Evolutionary conservation across 23 tunicate genomes (phyloP).

Genomic region (Ascidia mentula): DNA sequence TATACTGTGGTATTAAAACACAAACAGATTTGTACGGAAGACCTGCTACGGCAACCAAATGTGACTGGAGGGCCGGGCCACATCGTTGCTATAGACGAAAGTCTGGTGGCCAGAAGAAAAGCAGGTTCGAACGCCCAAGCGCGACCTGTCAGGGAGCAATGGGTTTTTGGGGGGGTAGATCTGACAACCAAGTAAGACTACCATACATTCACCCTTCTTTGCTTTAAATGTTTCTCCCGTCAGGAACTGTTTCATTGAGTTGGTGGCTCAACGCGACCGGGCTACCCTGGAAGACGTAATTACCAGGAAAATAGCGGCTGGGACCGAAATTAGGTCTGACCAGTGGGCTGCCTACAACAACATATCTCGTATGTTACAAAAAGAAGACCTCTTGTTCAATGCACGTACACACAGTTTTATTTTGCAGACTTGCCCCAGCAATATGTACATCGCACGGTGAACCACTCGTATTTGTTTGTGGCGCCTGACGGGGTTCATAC

Average conservation of each 20-base stretch:
- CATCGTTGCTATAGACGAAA: constrained; percentile 17
- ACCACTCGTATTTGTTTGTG: constrained; percentile 9
- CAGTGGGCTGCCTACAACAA: constrained; percentile 20
- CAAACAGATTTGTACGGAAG: too few species aligned
- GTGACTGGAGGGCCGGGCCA: constrained; percentile 14
- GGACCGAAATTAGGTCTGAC: constrained; percentile 11
- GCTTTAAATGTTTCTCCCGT: not conserved
- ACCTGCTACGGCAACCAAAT: not conserved
- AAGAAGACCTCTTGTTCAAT: too few species aligned
- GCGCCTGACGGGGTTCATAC: constrained; percentile 10
- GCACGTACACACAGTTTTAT: too few species aligned
- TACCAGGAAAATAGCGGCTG: not conserved
- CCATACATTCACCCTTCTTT: not conserved
- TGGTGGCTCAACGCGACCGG: constrained; percentile 12
- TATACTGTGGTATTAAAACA: too few species aligned
- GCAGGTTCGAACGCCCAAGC: constrained; percentile 9
- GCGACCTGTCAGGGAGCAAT: constrained; percentile 19
- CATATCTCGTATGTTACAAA: not conserved
- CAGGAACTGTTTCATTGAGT: constrained; percentile 6
- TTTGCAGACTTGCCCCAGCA: not conserved
- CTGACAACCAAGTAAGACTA: not conserved
- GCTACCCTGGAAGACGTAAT: not conserved
- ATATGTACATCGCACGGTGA: constrained; percentile 11
- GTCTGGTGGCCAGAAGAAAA: constrained; percentile 7
- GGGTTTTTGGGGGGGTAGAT: constrained; percentile 19